Evolutionary conservation across 1,140 invertebrate species (phyloP).

Genomic region (Drosophila insularis): DNA sequence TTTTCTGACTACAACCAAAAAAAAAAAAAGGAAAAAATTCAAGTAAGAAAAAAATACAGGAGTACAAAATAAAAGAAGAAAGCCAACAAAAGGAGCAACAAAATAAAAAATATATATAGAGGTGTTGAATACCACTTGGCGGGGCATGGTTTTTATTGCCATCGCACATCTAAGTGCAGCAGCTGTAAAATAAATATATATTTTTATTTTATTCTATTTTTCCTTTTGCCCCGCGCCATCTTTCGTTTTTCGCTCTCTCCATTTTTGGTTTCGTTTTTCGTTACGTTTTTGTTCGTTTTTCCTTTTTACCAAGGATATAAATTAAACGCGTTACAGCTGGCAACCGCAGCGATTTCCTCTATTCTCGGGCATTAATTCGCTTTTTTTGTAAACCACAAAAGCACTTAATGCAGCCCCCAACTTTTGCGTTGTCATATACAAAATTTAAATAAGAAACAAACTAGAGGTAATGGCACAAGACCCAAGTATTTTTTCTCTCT

Average conservation of each 20-base stretch:
- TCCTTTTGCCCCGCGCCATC: conserved; percentile 39
- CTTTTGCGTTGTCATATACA: conserved; percentile 43
- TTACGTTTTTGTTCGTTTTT: conserved; percentile 35
- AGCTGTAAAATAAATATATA: conserved; percentile 81
- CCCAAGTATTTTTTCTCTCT: not conserved
- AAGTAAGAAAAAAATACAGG: conserved; percentile 38
- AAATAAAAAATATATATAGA: conserved; percentile 29
- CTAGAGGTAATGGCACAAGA: conserved; percentile 67
- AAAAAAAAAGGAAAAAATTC: conserved; percentile 1
- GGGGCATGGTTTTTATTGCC: conserved; percentile 75
- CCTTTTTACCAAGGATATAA: conserved; percentile 63
- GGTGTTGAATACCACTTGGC: conserved; percentile 78
- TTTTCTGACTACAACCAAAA: conserved; percentile 62
- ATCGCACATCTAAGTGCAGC: conserved; percentile 73
- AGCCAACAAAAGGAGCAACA: conserved; percentile 19
- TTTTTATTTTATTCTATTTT: conserved; percentile 62
- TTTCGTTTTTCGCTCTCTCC: conserved; percentile 22
- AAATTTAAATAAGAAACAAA: conserved; percentile 80
- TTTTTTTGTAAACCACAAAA: conserved; percentile 68
- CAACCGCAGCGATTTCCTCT: conserved; percentile 69
- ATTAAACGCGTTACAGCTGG: conserved; percentile 80
- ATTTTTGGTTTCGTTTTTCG: conserved; percentile 27
- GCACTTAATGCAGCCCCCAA: conserved; percentile 59
- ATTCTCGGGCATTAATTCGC: conserved; percentile 65
- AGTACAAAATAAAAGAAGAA: conserved; percentile 34